Base-by-base conservation (phyloP, 2,797 vertebrate genomes). In the Pelochelys cantorii region DNA sequence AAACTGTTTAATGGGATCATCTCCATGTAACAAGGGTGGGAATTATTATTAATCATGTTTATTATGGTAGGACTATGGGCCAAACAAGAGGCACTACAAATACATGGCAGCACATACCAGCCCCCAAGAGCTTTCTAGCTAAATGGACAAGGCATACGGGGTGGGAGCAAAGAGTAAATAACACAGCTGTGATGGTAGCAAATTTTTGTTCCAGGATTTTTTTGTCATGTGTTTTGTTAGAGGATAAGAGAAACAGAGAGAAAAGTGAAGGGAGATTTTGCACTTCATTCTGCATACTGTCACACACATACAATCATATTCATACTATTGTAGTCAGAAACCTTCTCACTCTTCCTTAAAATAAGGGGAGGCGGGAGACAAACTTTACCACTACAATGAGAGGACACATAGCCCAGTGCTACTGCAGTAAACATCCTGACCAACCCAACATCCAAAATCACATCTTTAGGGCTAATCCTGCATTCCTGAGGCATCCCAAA, bases 1-100 rank as follows among this genome's bases (percentile, higher is more conserved):
- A 31, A 79, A 79, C 57, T 10, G 37, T 42, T 37, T 4, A n/a
- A 42, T 0, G 7, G 12, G 18, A n/a, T 23, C 11, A 0, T 2
- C 9, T 48, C 56, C 78, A 0, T 48, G 0, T 20, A 4, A 25
- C 52, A 48, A 77, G 42, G 7, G 23, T 48, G 42, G 14, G 42
- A 52, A 42, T 48, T 48, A 77, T 27, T 52, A 27, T 27, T 14
- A 52, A 29, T 77, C 14, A 48, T 42, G 34, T 22, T 34, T 74
- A 34, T 74, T 74, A 74, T 75, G 71, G 22, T 48, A 27, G 37
- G 37, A 22, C 71, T 27, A 3, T 1, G 68, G 12, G 3, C 17
- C 0, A 20, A n/a, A 2, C 1, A n/a, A 54, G 17, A 79, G 25
- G 74, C 74, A 48, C 25, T 52, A 77, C 12, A 48, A 18, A 52